phyloP scores from a whole-genome alignment of 2,113 vertebrate genomes.

The Psittacula cyanocephala region DNA sequence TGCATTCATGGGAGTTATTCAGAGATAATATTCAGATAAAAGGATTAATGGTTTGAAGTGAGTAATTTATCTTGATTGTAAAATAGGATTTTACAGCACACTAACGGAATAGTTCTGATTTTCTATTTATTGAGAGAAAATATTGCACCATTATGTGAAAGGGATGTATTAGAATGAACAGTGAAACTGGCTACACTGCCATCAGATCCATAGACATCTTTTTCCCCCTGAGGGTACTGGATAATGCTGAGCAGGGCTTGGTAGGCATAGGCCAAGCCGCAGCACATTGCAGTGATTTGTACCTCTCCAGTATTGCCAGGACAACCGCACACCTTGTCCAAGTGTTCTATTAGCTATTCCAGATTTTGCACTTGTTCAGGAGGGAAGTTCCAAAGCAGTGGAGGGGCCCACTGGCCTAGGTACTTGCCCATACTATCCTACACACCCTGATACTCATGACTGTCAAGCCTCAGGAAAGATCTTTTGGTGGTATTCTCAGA shows the following conservation, averaged over 20 bases:
- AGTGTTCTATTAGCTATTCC: neutral
- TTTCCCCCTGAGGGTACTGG: neutral
- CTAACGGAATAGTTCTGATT: neutral
- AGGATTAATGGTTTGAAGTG: neutral
- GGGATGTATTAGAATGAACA: neutral
- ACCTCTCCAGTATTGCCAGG: neutral
- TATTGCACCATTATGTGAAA: neutral
- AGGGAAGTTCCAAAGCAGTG: neutral
- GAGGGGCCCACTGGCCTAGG: neutral
- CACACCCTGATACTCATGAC: neutral
- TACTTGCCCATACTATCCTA: neutral
- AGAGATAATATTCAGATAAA: neutral
- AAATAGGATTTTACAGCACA: neutral
- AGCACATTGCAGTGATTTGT: neutral
- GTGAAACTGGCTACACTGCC: neutral
- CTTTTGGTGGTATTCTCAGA: neutral
- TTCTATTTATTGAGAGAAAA: neutral
- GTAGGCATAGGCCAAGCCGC: neutral
- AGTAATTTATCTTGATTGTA: neutral
- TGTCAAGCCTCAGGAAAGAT: neutral
- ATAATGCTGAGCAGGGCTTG: neutral
- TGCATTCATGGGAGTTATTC: neutral
- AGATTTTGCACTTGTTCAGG: neutral
- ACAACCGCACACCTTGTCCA: neutral
- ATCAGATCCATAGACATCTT: neutral